Evolutionary conservation across 2,113 vertebrate species (phyloP), one percentile per base, ranked within the genome.

Genomic region (Mugil cephalus): DNA sequence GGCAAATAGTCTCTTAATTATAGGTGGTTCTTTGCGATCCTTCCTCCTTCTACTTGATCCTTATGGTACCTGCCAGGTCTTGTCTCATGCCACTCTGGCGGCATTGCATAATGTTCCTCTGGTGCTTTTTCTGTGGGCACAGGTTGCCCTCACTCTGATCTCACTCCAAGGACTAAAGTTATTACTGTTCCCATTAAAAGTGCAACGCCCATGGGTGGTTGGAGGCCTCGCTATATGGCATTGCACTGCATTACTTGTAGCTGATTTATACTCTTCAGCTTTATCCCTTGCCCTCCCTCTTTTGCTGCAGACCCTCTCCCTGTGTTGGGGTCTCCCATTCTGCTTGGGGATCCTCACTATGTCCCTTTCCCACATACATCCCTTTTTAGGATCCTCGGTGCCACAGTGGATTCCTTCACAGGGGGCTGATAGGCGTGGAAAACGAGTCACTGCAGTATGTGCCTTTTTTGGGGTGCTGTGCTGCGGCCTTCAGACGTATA

Each of bases 21-120:
- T 87, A 0, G 83, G 91, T 18, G 94, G 94, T 7, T 69, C 89
- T 30, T 89, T 97, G 53, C 92, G 95, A 2, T 92, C 93, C 10
- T 69, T 88, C 13, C 94, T 95, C 69, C 93, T 97, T 69, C 91
- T 98, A 10, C 80, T 94, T 0, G 96, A 98, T 80, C 96, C 96
- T 0, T 97, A 96, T 0, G 96, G 96, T 7, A 93, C 94, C 0
- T 87, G 88, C 17, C 93, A 90, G 11, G 83, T 93, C 14, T 83
- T 97, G 56, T 89, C 95, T 8, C 21, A 72, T 2, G 83, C 83
- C 0, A 88, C 90, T 0, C 64, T 96, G 50, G 85, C 94, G 56
- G 93, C 95, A 5, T 90, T 98, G 39, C 93, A 94, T 87, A 96
- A 96, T 0, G 24, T 93, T 14, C 95, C 95, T 14, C 94, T 97